Evolutionary conservation across 2,888 invertebrate species (phyloP), one percentile per base, ranked within the genome.

Genomic region (Pammene fasciana): DNA sequence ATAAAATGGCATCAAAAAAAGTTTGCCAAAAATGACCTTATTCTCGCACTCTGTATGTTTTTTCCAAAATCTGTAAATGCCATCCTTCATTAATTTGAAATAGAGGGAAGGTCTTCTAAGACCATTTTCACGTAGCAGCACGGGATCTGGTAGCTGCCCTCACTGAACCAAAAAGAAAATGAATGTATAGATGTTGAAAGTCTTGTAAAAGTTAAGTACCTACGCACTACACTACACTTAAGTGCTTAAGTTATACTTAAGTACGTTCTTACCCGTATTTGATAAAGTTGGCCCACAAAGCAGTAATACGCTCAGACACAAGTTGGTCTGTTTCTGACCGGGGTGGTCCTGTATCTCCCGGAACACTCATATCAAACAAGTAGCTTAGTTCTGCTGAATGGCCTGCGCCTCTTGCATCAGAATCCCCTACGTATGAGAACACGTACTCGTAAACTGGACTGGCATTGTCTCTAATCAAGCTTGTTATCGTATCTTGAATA

Each of bases 231-330:
- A n/a, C n/a, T n/a, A n/a, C n/a, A n/a, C n/a, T n/a, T n/a, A n/a
- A n/a, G n/a, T n/a, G n/a, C n/a, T n/a, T n/a, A n/a, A n/a, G 26
- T 26, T 26, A 26, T 26, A 26, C 26, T 26, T 26, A 26, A 26
- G 26, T 26, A 26, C 26, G 26, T 26, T 3, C 83, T 82, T 80
- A 92, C 92, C 90, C 92, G 72, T 82, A 84, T 82, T 91, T 92
- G 4, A 92, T 82, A 65, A 92, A 92, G 74, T 92, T 91, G 0
- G 86, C 73, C 92, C 92, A 92, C 67, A 92, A 74, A 16, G 82
- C 82, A 14, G 86, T 83, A 16, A 91, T 80, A 13, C 86, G 84
- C 52, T 89, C 83, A 7, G 77, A 75, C 36, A 90, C 76, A 5
- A 86, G 59, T 72, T 84, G 78, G 57, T 87, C 87, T 14, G 82